Evolutionary conservation across 2,888 invertebrate species (phyloP).

Genomic region (Noctua janthina): DNA sequence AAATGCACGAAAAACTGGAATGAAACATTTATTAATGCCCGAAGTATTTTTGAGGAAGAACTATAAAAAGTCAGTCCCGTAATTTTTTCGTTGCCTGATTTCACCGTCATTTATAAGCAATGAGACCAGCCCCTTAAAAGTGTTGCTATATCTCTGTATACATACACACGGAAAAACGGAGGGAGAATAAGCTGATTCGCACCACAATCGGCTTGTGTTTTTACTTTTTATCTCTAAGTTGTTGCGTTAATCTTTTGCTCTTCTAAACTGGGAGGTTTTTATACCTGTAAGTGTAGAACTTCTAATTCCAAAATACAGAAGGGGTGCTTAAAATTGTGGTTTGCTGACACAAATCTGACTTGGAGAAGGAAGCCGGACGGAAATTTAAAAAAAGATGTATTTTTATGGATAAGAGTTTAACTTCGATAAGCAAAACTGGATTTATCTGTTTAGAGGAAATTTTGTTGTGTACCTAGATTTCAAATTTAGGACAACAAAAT

Average conservation of each 20-base stretch:
- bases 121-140: constrained; percentile 57
- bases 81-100: constrained; percentile 57
- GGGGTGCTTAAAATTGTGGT: constrained; percentile 54
- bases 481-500: background rate
- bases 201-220: constrained; percentile 71
- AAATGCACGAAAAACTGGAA: background rate
- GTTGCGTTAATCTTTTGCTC: constrained; percentile 67
- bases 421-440: background rate
- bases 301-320: constrained; percentile 54
- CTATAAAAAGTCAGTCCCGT: constrained; percentile 29
- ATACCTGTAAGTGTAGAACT: constrained; percentile 49
- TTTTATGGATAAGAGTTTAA: constrained; percentile 9
- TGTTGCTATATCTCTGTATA: constrained; percentile 40
- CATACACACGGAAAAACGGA: constrained; percentile 47
- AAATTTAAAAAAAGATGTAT: constrained; percentile 10
- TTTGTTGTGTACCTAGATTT: background rate
- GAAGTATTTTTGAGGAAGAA: constrained; percentile 25
- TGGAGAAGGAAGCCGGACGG: constrained; percentile 5
- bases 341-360: constrained; percentile 53
- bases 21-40: background rate
- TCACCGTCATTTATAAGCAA: constrained; percentile 60
- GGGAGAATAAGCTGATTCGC: constrained; percentile 73
- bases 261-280: constrained; percentile 61
- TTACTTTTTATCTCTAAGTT: constrained; percentile 68
- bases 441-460: background rate